These are phyloP conservation scores for Uloborus plumipes DNA, from an alignment of 2,888 invertebrate species.

Conservation along the genomic window DNA sequence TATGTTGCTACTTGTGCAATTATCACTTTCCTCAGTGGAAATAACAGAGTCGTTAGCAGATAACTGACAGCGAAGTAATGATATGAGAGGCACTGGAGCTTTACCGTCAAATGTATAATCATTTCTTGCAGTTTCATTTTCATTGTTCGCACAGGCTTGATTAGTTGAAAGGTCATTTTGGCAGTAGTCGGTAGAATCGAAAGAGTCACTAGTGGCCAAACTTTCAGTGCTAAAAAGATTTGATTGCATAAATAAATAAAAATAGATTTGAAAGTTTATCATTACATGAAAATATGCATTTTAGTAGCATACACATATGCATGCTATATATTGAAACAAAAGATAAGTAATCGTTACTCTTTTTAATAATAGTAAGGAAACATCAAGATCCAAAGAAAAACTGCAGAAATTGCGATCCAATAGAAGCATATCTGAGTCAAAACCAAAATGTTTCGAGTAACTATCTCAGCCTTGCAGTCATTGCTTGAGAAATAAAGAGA, in stretches of 20 bases:
- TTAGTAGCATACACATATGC: too few species aligned
- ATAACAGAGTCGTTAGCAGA: conserved; percentile 12
- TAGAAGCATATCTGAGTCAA: too few species aligned
- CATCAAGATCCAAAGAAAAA: too few species aligned
- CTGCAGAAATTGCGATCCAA: too few species aligned
- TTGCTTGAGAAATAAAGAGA: too few species aligned
- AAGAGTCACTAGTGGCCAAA: background rate
- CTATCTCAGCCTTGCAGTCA: too few species aligned
- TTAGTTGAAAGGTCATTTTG: background rate
- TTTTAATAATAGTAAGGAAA: too few species aligned
- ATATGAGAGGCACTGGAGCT: conserved; percentile 30
- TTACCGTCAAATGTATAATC: background rate
- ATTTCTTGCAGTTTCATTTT: background rate
- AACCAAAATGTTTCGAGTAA: too few species aligned
- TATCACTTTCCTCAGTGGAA: background rate
- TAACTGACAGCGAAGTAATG: conserved; percentile 25
- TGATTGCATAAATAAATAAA: background rate
- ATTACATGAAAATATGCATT: background rate
- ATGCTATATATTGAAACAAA: too few species aligned
- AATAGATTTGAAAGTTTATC: background rate
- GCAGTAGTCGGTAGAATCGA: background rate
- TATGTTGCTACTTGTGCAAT: background rate
- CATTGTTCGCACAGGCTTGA: background rate
- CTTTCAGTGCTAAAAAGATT: background rate
- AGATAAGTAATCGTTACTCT: too few species aligned